Evolutionary conservation across 2,888 invertebrate genomes (phyloP).

Genomic region (Uloborus plumipes): DNA sequence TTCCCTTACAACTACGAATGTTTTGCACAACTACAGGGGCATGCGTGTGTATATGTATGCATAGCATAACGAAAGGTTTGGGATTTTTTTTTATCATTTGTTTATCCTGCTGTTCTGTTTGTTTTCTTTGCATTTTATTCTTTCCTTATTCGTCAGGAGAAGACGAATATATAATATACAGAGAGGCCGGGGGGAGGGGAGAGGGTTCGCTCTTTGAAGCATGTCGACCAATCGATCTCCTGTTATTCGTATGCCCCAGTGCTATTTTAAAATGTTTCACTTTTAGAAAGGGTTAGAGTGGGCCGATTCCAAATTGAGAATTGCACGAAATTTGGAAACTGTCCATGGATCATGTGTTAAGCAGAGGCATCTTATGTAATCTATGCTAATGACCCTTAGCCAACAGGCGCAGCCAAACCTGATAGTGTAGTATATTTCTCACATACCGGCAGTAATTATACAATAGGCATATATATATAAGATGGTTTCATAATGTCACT

Average conservation of each 20-base stretch:
- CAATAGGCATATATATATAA: too few species aligned
- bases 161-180: constrained; percentile 29
- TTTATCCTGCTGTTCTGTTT: constrained; percentile 11
- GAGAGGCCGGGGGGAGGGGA: neutral
- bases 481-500: too few species aligned
- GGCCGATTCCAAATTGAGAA: neutral
- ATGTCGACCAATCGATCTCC: constrained; percentile 3
- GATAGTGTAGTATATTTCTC: too few species aligned
- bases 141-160: neutral
- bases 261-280: constrained; percentile 10
- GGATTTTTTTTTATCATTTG: constrained; percentile 1
- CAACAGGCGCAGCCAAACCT: too few species aligned
- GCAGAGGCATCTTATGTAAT: too few species aligned
- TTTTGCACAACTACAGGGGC: neutral
- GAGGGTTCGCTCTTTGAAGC: neutral
- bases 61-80: constrained; percentile 22
- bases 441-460: too few species aligned
- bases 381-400: too few species aligned
- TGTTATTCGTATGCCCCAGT: constrained; percentile 4
- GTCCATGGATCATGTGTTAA: too few species aligned
- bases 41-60: constrained; percentile 11
- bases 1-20: neutral
- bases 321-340: too few species aligned
- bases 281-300: neutral
- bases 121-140: constrained; percentile 1